Base-by-base conservation (phyloP, 1,140 invertebrate species). In the Drosophila repletoides region DNA sequence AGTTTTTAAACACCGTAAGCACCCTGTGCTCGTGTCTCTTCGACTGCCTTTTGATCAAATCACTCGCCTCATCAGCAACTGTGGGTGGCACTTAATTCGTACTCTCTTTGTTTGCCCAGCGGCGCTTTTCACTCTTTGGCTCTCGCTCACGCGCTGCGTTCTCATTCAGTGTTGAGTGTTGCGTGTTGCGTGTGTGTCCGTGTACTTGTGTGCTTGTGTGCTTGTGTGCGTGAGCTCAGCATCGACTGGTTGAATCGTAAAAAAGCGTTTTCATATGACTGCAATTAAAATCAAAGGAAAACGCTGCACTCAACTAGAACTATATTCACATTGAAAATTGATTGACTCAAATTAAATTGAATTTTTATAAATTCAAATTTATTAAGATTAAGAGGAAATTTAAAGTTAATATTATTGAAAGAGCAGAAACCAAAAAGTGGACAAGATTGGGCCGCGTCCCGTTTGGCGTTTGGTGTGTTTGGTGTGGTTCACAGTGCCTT, bases 1-100 rank as follows among this genome's bases (percentile, higher is more conserved):
- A 49, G 49, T 29, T 61, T 49, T 45, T 15, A 45, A 22, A 12
- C 17, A 68, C 73, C 40, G 15, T 43, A 41, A 59, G 41, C 79
- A 86, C 79, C 79, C 79, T 84, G 79, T 84, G 80, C 33, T 48
- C 22, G 38, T 49, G 29, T 72, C 74, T 69, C 68, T 68, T 67
- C 43, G 64, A 46, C 58, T 69, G 46, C 21, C 53, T 38, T 76
- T 79, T 55, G 79, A 84, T 83, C 76, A 17, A 80, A 71, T 15
- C 58, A 34, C 28, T 43, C 36, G 45, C 46, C 43, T 41, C 24
- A 53, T 19, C 65, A 65, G 53, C 61, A 43, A 68, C 61, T 22
- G 53, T 72, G 45, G 55, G 49, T 71, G 72, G 53, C 38, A 38
- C 48, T 53, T 24, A 55, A 31, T 38, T 49, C 19, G 52, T 14